These are phyloP conservation scores for Discoglossus pictus DNA, from an alignment of 2,797 vertebrate species.

Conservation along the genomic window DNA sequence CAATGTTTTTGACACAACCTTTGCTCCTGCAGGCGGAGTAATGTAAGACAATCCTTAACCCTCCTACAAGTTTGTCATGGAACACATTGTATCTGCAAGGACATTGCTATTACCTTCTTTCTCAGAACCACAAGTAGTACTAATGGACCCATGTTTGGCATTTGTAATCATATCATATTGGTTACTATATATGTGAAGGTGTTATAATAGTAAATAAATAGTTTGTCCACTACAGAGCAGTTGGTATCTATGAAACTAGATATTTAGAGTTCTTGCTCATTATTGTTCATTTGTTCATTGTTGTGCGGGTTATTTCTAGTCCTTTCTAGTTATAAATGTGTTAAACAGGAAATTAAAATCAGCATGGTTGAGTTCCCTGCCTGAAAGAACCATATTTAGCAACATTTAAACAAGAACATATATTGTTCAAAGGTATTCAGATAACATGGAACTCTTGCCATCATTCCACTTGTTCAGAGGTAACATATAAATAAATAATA, in stretches of 20 bases:
- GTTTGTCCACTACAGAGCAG: not conserved
- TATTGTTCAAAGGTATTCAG: too few relatives aligned
- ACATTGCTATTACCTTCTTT: not conserved
- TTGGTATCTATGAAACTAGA: not conserved
- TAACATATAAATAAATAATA: too few relatives aligned
- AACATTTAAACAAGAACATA: too few relatives aligned
- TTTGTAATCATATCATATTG: not conserved
- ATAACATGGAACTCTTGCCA: too few relatives aligned
- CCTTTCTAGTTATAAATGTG: not conserved
- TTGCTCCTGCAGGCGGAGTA: too few relatives aligned
- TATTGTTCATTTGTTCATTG: not conserved
- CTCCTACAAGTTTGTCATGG: not conserved
- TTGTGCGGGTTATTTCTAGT: conserved; percentile 1
- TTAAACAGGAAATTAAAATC: conserved; percentile 1
- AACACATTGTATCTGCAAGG: not conserved
- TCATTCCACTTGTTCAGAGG: too few relatives aligned
- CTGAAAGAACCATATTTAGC: conserved; percentile 4
- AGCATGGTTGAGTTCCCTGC: not conserved
- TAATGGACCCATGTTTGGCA: not conserved
- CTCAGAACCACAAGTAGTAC: conserved; percentile 1
- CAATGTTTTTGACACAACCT: too few relatives aligned
- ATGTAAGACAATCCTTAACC: too few relatives aligned
- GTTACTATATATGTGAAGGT: not conserved
- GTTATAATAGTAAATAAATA: not conserved
- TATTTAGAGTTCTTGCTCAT: not conserved